A percentile compares a stretch with the other conserved stretches of the same genome.
phyloP scores from a whole-genome alignment of 2,797 vertebrate species.

The Neostethus bicornis region DNA sequence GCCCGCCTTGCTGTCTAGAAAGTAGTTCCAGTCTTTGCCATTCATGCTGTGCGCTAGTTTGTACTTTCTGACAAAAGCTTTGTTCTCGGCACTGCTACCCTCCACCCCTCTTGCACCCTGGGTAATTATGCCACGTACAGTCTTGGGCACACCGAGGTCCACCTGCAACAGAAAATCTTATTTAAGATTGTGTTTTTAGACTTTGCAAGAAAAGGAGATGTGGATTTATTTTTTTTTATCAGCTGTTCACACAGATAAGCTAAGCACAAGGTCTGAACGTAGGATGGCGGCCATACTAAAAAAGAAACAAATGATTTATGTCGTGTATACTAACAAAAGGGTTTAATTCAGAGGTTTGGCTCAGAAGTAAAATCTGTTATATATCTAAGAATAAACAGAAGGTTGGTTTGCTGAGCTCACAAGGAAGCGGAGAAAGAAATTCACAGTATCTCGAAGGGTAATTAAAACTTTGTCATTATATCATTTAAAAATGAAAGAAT shows the following conservation, averaged over 20 bases:
- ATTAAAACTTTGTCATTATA: no score
- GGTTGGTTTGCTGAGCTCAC: not conserved
- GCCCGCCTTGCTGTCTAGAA: constrained; percentile 89
- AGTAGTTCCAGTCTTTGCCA: constrained; percentile 91
- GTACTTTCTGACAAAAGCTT: constrained; percentile 96
- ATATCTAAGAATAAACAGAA: not conserved
- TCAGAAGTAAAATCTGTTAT: not conserved
- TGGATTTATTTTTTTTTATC: not conserved
- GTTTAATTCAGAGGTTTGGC: not conserved
- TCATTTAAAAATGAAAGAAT: no score
- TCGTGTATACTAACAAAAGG: not conserved
- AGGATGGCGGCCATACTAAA: not conserved
- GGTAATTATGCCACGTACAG: constrained; percentile 90
- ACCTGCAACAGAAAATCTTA: constrained; percentile 64
- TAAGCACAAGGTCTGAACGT: not conserved
- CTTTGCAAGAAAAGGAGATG: not conserved
- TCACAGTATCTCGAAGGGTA: no score
- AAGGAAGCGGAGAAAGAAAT: no score
- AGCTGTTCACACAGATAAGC: not conserved
- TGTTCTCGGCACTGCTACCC: constrained; percentile 88
- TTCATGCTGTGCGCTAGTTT: constrained; percentile 93
- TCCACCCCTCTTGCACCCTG: constrained; percentile 94
- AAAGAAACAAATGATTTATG: not conserved
- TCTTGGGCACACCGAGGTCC: constrained; percentile 89
- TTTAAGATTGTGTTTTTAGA: not conserved